Evolutionary conservation across 2,888 invertebrate species (phyloP).

Genomic region (Steromphala cineraria): DNA sequence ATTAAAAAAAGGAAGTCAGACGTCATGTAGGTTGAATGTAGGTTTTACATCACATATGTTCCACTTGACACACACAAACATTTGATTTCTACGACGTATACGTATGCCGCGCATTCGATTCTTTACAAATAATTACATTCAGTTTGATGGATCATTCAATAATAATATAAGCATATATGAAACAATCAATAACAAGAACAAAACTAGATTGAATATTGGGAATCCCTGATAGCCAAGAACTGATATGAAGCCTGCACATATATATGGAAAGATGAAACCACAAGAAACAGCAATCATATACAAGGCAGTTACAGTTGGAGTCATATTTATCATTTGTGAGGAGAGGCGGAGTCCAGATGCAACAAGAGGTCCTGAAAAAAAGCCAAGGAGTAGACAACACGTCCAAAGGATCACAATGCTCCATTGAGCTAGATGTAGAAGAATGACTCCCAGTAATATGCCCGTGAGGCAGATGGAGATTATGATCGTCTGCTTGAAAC

Average conservation of each 20-base stretch:
- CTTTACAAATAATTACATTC: no score
- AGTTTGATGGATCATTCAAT: no score
- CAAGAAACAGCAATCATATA: not conserved
- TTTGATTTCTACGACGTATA: no score
- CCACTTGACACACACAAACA: no score
- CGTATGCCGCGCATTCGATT: no score
- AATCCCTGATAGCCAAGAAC: not conserved
- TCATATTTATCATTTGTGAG: not conserved
- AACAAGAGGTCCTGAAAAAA: not conserved
- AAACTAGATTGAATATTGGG: not conserved
- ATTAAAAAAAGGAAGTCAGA: no score
- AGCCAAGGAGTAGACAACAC: not conserved
- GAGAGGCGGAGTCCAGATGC: not conserved
- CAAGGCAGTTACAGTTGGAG: not conserved
- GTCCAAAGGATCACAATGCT: not conserved
- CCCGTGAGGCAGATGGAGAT: not conserved
- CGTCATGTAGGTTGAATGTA: no score
- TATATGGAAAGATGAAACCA: not conserved
- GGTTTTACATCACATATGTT: no score
- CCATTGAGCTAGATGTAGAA: not conserved
- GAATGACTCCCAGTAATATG: not conserved
- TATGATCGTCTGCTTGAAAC: not conserved
- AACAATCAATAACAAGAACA: not conserved
- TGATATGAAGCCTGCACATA: not conserved
- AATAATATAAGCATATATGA: no score